Percentiles rank a stretch among this genome's conserved stretches.
Evolutionary conservation across 2,797 vertebrate genomes (phyloP).

Genomic region (Enteromius fasciolatus): DNA sequence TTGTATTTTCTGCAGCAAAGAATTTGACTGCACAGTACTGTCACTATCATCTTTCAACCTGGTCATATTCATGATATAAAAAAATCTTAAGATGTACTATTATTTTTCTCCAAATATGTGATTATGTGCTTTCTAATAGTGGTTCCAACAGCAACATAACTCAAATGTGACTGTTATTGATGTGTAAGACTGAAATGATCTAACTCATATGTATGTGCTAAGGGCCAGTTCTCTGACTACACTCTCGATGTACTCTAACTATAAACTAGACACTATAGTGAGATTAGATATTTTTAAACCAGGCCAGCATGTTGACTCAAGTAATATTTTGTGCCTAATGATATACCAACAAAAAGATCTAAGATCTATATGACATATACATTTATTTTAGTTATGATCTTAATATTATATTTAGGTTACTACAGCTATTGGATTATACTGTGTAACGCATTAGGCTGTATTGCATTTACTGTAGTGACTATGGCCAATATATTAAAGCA

Average conservation of each 20-base stretch:
- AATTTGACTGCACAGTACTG: not conserved
- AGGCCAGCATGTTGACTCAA: not conserved
- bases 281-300: slow-evolving; percentile 19
- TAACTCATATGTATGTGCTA: slow-evolving; percentile 18
- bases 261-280: slow-evolving; percentile 11
- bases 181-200: slow-evolving; percentile 6
- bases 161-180: slow-evolving; percentile 3
- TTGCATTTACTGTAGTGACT: not conserved
- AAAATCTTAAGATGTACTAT: not conserved
- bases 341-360: not conserved
- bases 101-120: not conserved
- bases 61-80: not conserved
- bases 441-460: not conserved
- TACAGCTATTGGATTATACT: not conserved
- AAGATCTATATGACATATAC: not conserved
- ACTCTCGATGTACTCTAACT: slow-evolving; percentile 8
- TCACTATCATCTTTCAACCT: not conserved
- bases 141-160: not conserved
- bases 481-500: not conserved
- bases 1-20: not conserved
- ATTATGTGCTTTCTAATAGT: not conserved
- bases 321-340: not conserved
- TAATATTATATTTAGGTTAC: not conserved
- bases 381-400: not conserved
- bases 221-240: slow-evolving; percentile 26